Conservation (phyloP, 2,888 invertebrate genomes). For the Epiblema foenella region DNA sequence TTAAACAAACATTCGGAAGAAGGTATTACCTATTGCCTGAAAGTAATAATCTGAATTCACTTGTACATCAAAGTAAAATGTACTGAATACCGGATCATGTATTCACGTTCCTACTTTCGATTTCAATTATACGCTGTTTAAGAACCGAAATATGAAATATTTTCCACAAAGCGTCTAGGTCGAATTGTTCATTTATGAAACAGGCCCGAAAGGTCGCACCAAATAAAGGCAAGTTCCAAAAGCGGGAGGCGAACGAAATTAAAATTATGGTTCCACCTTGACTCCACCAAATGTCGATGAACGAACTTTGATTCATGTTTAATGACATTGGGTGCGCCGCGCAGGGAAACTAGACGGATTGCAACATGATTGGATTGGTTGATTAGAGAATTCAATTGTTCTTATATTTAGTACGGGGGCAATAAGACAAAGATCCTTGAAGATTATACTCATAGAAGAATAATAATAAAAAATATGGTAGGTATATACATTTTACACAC, state of each 20-base stretch:
- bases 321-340: constrained; percentile 39
- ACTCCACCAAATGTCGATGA: constrained; percentile 57
- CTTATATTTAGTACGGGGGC: not conserved
- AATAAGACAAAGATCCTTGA: not conserved
- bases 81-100: not conserved
- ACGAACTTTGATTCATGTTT: constrained; percentile 47
- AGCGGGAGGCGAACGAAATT: constrained; percentile 52
- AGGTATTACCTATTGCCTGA: too few relatives aligned
- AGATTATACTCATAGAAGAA: not conserved
- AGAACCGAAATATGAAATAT: constrained; percentile 18
- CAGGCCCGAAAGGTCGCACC: constrained; percentile 64
- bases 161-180: constrained; percentile 14
- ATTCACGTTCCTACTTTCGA: not conserved
- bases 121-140: constrained; percentile 4
- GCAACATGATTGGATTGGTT: constrained; percentile 24
- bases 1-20: too few relatives aligned
- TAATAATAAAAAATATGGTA: too few relatives aligned
- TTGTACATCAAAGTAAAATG: too few relatives aligned
- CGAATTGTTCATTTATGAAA: constrained; percentile 58
- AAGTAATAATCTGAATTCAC: too few relatives aligned
- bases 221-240: constrained; percentile 67
- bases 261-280: constrained; percentile 57
- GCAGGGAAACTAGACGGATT: constrained; percentile 18
- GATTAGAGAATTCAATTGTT: constrained; percentile 18
- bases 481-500: too few relatives aligned